These are phyloP conservation scores for Coreoperca whiteheadi DNA, from an alignment of 2,113 vertebrate genomes.

Conservation along the genomic window DNA sequence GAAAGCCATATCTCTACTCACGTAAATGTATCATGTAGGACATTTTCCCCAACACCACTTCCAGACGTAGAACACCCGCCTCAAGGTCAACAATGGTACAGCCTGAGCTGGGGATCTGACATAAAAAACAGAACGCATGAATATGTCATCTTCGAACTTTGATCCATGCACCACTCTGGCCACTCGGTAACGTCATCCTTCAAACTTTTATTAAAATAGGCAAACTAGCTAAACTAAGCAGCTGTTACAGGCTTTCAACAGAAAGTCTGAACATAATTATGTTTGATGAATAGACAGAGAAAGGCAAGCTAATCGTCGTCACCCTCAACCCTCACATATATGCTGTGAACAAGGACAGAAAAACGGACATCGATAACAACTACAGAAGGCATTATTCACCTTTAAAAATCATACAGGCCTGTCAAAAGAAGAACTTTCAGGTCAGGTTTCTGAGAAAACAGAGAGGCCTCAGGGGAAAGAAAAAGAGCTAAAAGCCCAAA, in stretches of 20 bases:
- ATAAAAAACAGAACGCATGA: neutral
- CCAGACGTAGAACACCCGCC: conserved; percentile 85
- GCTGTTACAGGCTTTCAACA: neutral
- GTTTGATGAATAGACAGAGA: neutral
- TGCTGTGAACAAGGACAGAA: too few relatives aligned
- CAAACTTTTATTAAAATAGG: neutral
- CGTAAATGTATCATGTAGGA: conserved; percentile 91
- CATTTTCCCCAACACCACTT: conserved; percentile 87
- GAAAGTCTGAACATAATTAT: neutral
- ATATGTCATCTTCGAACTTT: neutral
- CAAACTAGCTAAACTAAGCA: neutral
- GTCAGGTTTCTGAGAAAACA: too few relatives aligned
- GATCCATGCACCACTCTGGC: neutral
- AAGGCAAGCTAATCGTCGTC: neutral
- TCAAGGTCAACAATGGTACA: conserved; percentile 87
- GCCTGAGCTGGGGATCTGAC: conserved; percentile 85
- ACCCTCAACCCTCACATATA: neutral
- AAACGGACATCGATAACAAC: too few relatives aligned
- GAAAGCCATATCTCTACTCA: conserved; percentile 77
- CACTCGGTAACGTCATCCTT: neutral
- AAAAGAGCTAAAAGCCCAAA: too few relatives aligned
- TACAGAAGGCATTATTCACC: too few relatives aligned
- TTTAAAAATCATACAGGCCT: too few relatives aligned
- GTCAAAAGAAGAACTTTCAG: too few relatives aligned
- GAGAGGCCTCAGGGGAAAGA: too few relatives aligned